Conservation (phyloP, 2,888 invertebrate genomes). For the Galeopsomyia nigrocyanea region DNA sequence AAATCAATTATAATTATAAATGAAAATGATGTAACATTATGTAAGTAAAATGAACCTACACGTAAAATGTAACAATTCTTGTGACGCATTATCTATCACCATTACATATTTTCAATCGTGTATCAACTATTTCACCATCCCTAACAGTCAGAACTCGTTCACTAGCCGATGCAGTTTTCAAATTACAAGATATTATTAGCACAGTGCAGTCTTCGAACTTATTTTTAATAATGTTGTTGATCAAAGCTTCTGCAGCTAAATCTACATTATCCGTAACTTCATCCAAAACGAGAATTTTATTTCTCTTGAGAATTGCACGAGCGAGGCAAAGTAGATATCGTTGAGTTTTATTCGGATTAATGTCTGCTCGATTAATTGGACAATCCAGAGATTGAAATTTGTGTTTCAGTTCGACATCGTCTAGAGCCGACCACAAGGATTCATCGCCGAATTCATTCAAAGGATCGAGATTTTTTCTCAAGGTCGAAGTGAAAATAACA, state of each 20-base stretch:
- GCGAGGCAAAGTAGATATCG: constrained; percentile 90
- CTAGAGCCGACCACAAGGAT: constrained; percentile 87
- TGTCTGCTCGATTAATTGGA: constrained; percentile 75
- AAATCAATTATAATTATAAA: too few species aligned
- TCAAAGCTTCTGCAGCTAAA: constrained; percentile 88
- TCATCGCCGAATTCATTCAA: constrained; percentile 80
- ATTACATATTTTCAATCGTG: too few species aligned
- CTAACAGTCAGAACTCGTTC: too few species aligned
- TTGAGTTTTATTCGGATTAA: constrained; percentile 91
- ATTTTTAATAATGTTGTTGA: constrained; percentile 85
- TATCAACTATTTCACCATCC: too few species aligned
- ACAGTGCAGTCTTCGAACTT: constrained; percentile 88
- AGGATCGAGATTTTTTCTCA: constrained; percentile 89
- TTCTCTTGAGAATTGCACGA: constrained; percentile 85
- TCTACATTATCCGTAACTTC: constrained; percentile 95
- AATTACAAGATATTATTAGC: constrained; percentile 75
- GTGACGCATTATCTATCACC: too few species aligned
- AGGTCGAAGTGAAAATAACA: constrained; percentile 85
- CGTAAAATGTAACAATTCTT: too few species aligned
- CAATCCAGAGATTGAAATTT: constrained; percentile 73
- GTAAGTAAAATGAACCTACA: too few species aligned
- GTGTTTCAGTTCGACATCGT: constrained; percentile 82
- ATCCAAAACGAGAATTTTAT: constrained; percentile 87
- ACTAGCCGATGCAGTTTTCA: too few species aligned
- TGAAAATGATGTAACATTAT: too few species aligned